Percentiles rank a stretch among this genome's conserved stretches.
Conservation (phyloP, 2,113 vertebrate species). For the Cygnus atratus region DNA sequence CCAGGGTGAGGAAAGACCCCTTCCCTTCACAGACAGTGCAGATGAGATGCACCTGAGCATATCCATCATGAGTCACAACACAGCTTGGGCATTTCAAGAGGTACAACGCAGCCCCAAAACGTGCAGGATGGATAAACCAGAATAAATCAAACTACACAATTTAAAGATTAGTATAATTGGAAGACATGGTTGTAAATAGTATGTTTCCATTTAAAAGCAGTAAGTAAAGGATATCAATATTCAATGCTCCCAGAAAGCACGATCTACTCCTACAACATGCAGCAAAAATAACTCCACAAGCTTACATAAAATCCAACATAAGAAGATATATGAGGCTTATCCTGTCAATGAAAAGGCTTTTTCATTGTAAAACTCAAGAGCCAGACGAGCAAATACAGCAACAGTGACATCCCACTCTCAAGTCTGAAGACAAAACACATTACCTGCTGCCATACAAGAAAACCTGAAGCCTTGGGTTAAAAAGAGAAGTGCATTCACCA, state of each 20-base stretch:
- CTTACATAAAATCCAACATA: not conserved
- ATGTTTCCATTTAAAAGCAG: not conserved
- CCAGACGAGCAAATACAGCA: not conserved
- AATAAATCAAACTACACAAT: not conserved
- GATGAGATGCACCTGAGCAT: not conserved
- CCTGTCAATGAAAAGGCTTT: not conserved
- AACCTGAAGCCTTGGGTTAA: not conserved
- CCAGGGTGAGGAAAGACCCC: not conserved
- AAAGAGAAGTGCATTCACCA: not conserved
- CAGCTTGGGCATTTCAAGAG: not conserved
- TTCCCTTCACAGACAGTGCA: not conserved
- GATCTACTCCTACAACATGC: not conserved
- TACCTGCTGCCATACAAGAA: not conserved
- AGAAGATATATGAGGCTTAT: not conserved
- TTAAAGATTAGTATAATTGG: not conserved
- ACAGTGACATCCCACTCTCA: not conserved
- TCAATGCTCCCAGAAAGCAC: not conserved
- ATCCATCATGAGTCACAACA: not conserved
- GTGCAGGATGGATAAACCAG: not conserved
- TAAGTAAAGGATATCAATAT: not conserved
- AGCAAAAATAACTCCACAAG: not conserved
- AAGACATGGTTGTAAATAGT: not conserved
- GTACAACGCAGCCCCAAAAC: not conserved
- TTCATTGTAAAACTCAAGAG: not conserved
- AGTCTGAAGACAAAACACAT: not conserved